Conservation (phyloP, 2,113 vertebrate species). For the Embiotoca jacksoni region DNA sequence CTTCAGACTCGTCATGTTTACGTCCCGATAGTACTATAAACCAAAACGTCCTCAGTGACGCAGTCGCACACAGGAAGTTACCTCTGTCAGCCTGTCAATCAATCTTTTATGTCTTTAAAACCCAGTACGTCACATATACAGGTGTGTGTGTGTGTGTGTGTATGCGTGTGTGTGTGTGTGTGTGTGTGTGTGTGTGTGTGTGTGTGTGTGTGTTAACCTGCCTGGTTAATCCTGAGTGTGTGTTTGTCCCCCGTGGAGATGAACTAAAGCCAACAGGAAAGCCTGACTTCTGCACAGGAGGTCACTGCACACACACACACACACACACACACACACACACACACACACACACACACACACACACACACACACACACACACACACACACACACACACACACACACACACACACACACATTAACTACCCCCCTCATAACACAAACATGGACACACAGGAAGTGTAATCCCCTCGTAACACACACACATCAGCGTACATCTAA, state of each 20-base stretch:
- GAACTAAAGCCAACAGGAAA: slow-evolving; percentile 53
- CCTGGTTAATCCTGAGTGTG: slow-evolving; percentile 54
- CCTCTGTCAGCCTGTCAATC: no score
- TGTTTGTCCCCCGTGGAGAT: slow-evolving; percentile 47
- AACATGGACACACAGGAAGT: slow-evolving; percentile 25
- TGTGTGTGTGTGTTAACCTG: slow-evolving; percentile 29
- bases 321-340: no score
- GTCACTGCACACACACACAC: not conserved
- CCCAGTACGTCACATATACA: no score
- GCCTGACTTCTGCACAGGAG: slow-evolving; percentile 58
- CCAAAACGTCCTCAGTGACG: no score
- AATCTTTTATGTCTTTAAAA: no score
- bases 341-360: no score
- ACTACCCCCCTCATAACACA: slow-evolving; percentile 53
- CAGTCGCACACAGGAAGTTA: no score
- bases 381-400: slow-evolving; percentile 23
- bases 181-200: no score
- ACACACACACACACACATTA: slow-evolving; percentile 49
- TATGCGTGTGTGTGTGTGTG: no score
- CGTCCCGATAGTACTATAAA: no score
- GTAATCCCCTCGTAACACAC: slow-evolving; percentile 2
- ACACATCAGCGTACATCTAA: slow-evolving; percentile 5
- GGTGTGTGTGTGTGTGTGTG: no score
- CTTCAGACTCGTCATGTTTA: no score
- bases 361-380: slow-evolving; percentile 19